These are phyloP conservation scores for Calliphora vicina DNA, from an alignment of 1,140 invertebrate genomes.

Conservation along the genomic window DNA sequence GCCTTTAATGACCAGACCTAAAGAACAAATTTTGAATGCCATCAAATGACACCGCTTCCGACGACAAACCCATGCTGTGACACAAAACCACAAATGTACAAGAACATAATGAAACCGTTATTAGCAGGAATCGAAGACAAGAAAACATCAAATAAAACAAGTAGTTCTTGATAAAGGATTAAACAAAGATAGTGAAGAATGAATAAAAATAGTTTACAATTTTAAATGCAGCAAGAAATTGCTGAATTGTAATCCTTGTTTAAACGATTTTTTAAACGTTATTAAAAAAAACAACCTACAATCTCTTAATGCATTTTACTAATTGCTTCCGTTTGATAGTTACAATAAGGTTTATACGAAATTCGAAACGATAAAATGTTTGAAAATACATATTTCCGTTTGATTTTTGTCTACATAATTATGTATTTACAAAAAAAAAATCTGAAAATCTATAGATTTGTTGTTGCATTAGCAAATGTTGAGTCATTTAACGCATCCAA, in stretches of 20 bases:
- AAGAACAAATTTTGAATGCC: not conserved
- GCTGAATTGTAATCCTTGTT: no score
- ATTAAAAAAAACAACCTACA: not conserved
- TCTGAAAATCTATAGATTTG: not conserved
- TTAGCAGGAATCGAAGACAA: not conserved
- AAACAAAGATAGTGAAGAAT: not conserved
- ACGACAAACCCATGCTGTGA: not conserved
- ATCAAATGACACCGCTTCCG: not conserved
- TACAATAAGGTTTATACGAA: not conserved
- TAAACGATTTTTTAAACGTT: no score
- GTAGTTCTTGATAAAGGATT: not conserved
- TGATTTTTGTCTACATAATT: not conserved
- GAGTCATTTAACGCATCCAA: slow-evolving; percentile 2
- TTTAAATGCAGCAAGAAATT: no score
- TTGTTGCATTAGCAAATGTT: slow-evolving; percentile 6
- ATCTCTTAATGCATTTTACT: not conserved
- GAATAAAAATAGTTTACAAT: no score
- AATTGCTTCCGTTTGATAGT: not conserved
- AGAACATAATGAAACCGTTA: not conserved
- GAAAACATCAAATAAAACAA: not conserved
- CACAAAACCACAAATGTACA: not conserved
- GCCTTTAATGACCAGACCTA: not conserved
- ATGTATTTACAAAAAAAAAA: no score
- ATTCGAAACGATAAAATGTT: not conserved
- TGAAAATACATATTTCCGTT: not conserved